A percentile compares a stretch with the other conserved stretches of the same genome.
phyloP scores from a whole-genome alignment of 2,113 vertebrate species.

The Pampusana beccarii region DNA sequence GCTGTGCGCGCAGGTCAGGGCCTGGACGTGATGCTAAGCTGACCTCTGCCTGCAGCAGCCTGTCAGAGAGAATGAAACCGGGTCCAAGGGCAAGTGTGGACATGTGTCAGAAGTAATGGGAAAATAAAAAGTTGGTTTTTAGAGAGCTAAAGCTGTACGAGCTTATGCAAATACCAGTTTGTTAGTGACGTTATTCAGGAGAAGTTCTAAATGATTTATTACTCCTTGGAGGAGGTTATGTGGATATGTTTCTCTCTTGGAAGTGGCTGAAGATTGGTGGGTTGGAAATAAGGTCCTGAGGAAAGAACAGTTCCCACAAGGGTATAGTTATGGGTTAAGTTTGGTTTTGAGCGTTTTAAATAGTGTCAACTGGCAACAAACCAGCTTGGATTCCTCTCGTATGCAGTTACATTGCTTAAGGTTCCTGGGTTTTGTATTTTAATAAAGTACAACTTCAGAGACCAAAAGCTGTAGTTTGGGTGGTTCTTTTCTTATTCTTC shows the following conservation, averaged over 20 bases:
- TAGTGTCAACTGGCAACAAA: background rate
- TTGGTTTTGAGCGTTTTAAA: background rate
- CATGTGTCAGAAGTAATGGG: background rate
- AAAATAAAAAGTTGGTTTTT: background rate
- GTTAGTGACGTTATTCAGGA: background rate
- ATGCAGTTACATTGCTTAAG: background rate
- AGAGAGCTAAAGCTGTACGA: background rate
- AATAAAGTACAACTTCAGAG: background rate
- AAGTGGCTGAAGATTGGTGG: background rate
- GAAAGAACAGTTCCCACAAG: background rate
- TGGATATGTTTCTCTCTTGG: background rate
- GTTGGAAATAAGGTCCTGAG: background rate
- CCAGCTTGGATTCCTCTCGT: background rate
- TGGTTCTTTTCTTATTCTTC: background rate
- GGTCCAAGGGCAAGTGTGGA: background rate
- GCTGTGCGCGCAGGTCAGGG: accelerated
- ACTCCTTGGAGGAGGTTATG: background rate
- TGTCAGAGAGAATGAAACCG: background rate
- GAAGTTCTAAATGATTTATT: background rate
- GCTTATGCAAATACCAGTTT: background rate
- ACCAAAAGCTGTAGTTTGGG: background rate
- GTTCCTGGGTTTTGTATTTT: background rate
- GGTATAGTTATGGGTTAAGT: background rate
- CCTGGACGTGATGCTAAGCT: background rate
- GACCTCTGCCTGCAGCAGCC: background rate